A percentile compares a stretch with the other conserved stretches of the same genome.
Conservation (phyloP, 2,113 vertebrate species). For the Pogonocichla stellata region DNA sequence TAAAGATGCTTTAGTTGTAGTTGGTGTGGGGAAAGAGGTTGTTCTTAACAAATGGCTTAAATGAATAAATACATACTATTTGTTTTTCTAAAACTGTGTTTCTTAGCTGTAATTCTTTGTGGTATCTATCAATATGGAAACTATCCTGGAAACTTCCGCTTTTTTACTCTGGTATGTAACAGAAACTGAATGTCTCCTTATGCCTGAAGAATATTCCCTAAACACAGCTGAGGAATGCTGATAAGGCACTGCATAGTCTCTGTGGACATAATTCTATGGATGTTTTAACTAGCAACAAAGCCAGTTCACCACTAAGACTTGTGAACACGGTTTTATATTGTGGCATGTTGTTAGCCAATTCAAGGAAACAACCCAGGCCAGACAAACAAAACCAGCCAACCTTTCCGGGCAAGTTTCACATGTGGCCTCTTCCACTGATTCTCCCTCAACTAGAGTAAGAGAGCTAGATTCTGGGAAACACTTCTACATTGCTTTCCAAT, state of each 20-base stretch:
- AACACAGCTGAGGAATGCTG: background rate
- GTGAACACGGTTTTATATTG: background rate
- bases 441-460: background rate
- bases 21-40: background rate
- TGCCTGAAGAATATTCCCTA: background rate
- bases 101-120: background rate
- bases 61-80: background rate
- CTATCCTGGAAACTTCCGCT: background rate
- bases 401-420: background rate
- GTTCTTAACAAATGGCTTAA: background rate
- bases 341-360: background rate
- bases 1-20: background rate
- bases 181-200: background rate
- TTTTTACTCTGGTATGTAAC: background rate
- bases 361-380: background rate
- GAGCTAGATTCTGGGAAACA: background rate
- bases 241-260: background rate
- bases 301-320: background rate
- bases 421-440: background rate
- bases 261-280: background rate
- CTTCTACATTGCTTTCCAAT: background rate
- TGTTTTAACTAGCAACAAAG: background rate
- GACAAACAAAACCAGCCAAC: background rate
- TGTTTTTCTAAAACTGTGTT: background rate
- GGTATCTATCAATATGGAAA: background rate